Conservation (phyloP, 2,888 invertebrate species). For the Itoplectis maculator region DNA sequence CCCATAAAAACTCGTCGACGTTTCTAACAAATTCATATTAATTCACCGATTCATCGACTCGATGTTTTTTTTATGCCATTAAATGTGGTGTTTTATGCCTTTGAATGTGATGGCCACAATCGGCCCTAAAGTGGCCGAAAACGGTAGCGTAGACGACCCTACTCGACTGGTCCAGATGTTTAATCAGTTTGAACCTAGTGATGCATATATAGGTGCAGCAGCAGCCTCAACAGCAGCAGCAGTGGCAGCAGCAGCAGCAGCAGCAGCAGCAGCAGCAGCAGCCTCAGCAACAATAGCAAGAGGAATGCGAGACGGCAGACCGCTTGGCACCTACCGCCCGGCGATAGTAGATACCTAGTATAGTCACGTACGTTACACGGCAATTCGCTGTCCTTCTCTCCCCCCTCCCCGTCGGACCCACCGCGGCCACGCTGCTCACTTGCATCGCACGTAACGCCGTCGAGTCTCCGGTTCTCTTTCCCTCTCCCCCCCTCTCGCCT, state of each 20-base stretch:
- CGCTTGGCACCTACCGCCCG: constrained; percentile 79
- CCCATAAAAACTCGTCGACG: too few relatives aligned
- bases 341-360: constrained; percentile 40
- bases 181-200: neutral
- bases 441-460: constrained; percentile 35
- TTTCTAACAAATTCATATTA: too few relatives aligned
- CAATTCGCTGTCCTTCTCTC: constrained; percentile 30
- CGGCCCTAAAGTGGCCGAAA: too few relatives aligned
- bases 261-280: constrained; percentile 5
- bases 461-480: constrained; percentile 30
- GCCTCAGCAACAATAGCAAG: constrained; percentile 10
- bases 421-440: constrained; percentile 17
- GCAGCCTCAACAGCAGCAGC: too few relatives aligned
- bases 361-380: constrained; percentile 30
- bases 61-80: too few relatives aligned
- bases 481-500: neutral
- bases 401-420: constrained; percentile 8
- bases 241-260: constrained; percentile 69
- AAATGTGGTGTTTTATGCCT: too few relatives aligned
- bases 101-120: too few relatives aligned
- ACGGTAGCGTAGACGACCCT: too few relatives aligned
- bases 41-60: too few relatives aligned
- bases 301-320: constrained; percentile 74
- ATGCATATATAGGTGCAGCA: constrained; percentile 59
- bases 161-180: too few relatives aligned